phyloP scores from a whole-genome alignment of 2,113 vertebrate species.

The Paramormyrops kingsleyae region DNA sequence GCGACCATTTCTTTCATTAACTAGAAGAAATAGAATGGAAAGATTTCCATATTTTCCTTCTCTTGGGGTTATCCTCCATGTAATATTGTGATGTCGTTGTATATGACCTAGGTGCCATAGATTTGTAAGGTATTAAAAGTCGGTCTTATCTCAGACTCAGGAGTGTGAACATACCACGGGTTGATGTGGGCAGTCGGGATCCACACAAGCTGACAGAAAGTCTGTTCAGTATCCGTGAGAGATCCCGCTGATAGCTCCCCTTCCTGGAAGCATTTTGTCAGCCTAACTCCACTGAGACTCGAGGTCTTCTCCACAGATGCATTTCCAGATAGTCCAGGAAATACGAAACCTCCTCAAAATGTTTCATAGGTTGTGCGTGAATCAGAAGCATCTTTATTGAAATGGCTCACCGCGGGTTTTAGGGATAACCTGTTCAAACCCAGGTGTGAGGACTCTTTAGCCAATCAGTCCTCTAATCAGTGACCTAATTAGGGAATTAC shows the following conservation, averaged over 20 bases:
- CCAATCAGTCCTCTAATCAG: too few relatives aligned
- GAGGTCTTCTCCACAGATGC: not conserved
- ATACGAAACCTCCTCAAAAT: not conserved
- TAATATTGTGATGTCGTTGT: not conserved
- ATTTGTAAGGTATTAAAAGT: not conserved
- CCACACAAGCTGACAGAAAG: not conserved
- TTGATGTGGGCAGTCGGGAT: not conserved
- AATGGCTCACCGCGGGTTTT: not conserved
- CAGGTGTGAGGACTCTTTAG: too few relatives aligned
- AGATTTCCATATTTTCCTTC: not conserved
- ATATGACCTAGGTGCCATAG: not conserved
- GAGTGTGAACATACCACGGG: not conserved
- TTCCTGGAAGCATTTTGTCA: not conserved
- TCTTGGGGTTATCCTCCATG: not conserved
- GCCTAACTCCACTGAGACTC: not conserved
- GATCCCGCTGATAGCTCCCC: not conserved
- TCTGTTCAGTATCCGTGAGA: not conserved
- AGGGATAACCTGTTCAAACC: too few relatives aligned
- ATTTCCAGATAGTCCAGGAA: not conserved
- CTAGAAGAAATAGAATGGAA: not conserved
- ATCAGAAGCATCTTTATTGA: not conserved
- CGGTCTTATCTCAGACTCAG: not conserved
- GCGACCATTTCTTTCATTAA: not conserved
- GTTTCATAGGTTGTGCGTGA: not conserved
- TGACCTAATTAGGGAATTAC: too few relatives aligned